Evolutionary conservation across 2,113 vertebrate species (phyloP), one percentile per base, ranked within the genome.

Genomic region (Eulemur macaco): DNA sequence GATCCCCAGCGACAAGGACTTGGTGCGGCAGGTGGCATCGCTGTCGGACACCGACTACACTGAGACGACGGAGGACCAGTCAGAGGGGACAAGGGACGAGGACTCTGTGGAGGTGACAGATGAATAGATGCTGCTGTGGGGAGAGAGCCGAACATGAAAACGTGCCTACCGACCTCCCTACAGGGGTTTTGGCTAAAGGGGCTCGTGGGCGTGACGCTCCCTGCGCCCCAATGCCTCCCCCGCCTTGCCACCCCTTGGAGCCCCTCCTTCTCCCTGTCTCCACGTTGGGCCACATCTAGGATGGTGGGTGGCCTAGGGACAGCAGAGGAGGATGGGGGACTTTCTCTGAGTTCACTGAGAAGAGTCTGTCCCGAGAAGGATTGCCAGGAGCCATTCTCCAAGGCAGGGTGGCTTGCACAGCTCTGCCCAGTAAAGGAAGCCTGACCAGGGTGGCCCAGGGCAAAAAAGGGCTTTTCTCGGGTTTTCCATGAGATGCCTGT

Each of bases 21-120:
- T 98, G 87, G 96, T 98, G 97, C 96, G 85, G 47, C 98, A 98
- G 78, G 98, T 90, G 54, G 95, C 98, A 12, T 98, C 97, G 0
- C 54, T 60, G 29, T 93, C 96, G 1, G 89, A 96, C 66, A 21
- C 3, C 0, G 86, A 95, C 68, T 66, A 31, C 90, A 89, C 68
- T 0, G 91, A 71, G 0, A 66, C 42, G 0, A 25, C 73, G 0
- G 93, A 93, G 91, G 93, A 82, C 56, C 81, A 25, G 1, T 37
- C 86, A 0, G 96, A 93, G 63, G 64, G 73, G 18, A 82, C 27
- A 4, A 93, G 60, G 66, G 76, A 93, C 0, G 37, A 74, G 77
- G 96, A 88, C 82, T 83, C 54, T 0, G 52, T 58, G 80, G 95
- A 96, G 80, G 84, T 91, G 93, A 39, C 8, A 0, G 92, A 96